Conservation (phyloP, 2,113 vertebrate species). For the Donacobius atricapilla region DNA sequence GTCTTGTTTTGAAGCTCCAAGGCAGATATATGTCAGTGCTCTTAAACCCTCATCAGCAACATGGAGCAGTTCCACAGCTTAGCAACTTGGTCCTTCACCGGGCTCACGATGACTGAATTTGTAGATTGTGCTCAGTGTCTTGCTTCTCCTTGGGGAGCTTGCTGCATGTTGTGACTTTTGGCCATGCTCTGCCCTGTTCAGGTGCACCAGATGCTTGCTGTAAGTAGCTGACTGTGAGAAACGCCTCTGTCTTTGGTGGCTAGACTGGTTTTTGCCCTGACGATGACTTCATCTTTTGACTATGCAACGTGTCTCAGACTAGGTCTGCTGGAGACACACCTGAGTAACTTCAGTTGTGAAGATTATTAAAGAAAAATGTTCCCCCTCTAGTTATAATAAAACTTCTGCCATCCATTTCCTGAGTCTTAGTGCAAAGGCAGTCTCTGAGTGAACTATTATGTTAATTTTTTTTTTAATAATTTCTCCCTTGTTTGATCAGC, state of each 20-base stretch:
- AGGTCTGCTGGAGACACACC: slow-evolving; percentile 42
- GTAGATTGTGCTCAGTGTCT: background rate
- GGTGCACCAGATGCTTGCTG: background rate
- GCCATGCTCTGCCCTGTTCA: background rate
- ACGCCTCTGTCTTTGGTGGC: background rate
- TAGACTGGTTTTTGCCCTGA: slow-evolving; percentile 8
- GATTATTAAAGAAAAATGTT: slow-evolving; percentile 38
- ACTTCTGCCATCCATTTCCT: background rate
- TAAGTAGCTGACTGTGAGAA: background rate
- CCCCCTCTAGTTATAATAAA: slow-evolving; percentile 54
- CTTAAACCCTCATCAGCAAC: background rate
- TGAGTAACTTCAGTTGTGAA: slow-evolving; percentile 43
- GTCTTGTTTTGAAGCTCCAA: background rate
- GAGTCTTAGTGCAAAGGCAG: background rate
- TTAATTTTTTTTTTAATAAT: background rate
- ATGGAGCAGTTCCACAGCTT: background rate
- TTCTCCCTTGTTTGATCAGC: background rate
- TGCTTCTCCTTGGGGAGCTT: background rate
- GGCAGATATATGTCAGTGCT: background rate
- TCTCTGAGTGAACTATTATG: background rate
- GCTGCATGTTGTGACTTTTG: background rate
- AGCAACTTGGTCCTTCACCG: background rate
- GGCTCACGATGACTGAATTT: background rate
- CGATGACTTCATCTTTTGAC: slow-evolving; percentile 27
- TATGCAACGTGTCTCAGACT: slow-evolving; percentile 19